Evolutionary conservation across 1,140 invertebrate species (phyloP).

Genomic region (Choristoneura fumiferana): DNA sequence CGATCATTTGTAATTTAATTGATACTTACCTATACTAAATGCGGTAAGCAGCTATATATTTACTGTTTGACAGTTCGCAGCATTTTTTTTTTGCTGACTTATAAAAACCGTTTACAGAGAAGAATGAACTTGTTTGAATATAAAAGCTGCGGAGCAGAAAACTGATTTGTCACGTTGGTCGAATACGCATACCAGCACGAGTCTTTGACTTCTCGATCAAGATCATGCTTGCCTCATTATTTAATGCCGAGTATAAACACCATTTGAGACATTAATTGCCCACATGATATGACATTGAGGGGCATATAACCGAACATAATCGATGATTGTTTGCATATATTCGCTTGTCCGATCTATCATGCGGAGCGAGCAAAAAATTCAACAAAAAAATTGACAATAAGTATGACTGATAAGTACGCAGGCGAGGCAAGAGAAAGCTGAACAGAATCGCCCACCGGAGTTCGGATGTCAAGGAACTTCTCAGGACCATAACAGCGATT

Average conservation of each 20-base stretch:
- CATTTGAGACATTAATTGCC: conserved; percentile 40
- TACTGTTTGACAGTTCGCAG: neutral
- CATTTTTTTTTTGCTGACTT: conserved; percentile 10
- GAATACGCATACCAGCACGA: conserved; percentile 7
- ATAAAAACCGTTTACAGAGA: conserved; percentile 15
- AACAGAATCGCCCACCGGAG: conserved; percentile 31
- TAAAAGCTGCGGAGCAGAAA: conserved; percentile 4
- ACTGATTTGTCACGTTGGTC: conserved; percentile 12
- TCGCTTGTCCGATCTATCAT: conserved; percentile 31
- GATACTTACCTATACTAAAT: too few species aligned
- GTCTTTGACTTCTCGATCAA: neutral
- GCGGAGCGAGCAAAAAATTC: conserved; percentile 15
- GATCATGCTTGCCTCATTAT: neutral
- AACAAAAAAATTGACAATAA: conserved; percentile 34
- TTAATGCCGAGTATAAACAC: conserved; percentile 32
- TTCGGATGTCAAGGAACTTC: conserved; percentile 39
- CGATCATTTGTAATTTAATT: too few species aligned
- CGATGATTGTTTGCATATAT: conserved; percentile 34
- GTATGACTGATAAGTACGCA: conserved; percentile 11
- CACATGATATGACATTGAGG: conserved; percentile 20
- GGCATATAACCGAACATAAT: conserved; percentile 42
- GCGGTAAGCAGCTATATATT: too few species aligned
- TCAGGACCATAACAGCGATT: conserved; percentile 45
- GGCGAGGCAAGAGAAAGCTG: neutral
- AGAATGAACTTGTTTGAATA: conserved; percentile 18